These are phyloP conservation scores for Odobenus rosmarus DNA, from an alignment of 2,113 vertebrate genomes.

Conservation along the genomic window DNA sequence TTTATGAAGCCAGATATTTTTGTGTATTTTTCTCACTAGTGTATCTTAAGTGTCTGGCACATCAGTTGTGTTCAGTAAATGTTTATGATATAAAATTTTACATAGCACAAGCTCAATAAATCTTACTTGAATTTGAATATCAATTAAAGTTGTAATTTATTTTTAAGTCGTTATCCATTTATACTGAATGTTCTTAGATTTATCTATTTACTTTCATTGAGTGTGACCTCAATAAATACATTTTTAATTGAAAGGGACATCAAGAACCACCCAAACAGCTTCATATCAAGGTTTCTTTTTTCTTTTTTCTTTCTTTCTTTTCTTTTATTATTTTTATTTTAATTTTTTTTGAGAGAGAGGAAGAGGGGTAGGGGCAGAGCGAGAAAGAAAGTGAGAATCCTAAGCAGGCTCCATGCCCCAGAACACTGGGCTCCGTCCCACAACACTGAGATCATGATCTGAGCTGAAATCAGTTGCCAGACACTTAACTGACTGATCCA, in stretches of 20 bases:
- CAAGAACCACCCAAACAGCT: neutral
- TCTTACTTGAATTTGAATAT: neutral
- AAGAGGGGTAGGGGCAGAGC: neutral
- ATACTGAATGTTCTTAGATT: neutral
- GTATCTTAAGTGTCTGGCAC: neutral
- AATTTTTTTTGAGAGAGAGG: neutral
- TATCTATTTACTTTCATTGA: neutral
- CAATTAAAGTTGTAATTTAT: neutral
- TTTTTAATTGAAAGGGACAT: neutral
- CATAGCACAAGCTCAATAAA: neutral
- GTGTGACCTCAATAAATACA: neutral
- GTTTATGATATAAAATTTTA: neutral
- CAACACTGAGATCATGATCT: neutral
- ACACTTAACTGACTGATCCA: neutral
- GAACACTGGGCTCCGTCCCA: neutral
- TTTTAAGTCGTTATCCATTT: neutral
- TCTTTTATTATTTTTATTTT: too few species aligned
- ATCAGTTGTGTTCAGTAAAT: neutral
- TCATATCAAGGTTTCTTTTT: neutral
- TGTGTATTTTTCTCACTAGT: neutral
- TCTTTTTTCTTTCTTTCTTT: too few species aligned
- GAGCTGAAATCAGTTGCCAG: neutral
- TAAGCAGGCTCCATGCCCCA: neutral
- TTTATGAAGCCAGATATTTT: neutral
- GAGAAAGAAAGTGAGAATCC: neutral